A percentile compares a stretch with the other conserved stretches of the same genome.
phyloP scores from a whole-genome alignment of 2,888 invertebrate genomes.

The Hipparchia sbordonii region DNA sequence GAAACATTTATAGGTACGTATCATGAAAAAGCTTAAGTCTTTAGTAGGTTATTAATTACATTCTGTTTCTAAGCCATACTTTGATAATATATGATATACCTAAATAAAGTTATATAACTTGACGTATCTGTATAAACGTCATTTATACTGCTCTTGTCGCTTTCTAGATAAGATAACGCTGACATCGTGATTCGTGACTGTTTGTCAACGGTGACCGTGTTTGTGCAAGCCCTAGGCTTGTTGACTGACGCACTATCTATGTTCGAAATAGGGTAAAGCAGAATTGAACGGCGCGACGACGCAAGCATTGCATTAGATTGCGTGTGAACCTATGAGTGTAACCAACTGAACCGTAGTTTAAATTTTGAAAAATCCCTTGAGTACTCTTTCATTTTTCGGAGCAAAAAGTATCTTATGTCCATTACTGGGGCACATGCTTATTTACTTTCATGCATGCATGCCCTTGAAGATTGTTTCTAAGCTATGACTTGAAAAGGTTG shows the following conservation, averaged over 20 bases:
- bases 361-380: no score
- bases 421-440: no score
- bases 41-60: not conserved
- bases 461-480: no score
- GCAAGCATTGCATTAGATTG: constrained; percentile 2
- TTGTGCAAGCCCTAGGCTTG: constrained; percentile 61
- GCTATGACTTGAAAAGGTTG: no score
- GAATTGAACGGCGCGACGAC: not conserved
- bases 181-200: constrained; percentile 61
- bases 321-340: not conserved
- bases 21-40: not conserved
- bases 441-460: no score
- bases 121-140: constrained; percentile 34
- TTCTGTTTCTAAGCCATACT: not conserved
- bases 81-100: not conserved
- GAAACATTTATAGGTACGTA: no score
- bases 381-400: no score
- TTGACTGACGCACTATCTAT: constrained; percentile 53
- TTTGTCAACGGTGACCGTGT: constrained; percentile 69
- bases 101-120: not conserved
- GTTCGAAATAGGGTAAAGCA: constrained; percentile 6
- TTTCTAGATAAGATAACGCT: constrained; percentile 72
- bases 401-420: no score
- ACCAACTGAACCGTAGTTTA: not conserved
- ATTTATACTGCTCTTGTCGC: constrained; percentile 54